These are phyloP conservation scores for Podotricha telesiphe DNA, from an alignment of 2,888 invertebrate genomes.

Conservation along the genomic window DNA sequence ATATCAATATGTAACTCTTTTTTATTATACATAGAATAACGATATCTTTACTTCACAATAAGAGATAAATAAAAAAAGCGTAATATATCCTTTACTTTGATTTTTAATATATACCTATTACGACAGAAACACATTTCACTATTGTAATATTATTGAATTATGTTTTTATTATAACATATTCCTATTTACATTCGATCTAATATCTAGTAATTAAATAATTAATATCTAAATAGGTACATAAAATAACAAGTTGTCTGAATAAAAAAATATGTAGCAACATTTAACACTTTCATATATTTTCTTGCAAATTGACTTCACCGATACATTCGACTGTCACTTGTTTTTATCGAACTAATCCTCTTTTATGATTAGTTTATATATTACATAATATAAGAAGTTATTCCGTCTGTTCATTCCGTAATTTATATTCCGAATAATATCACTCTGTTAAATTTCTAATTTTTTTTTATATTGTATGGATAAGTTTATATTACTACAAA, in stretches of 20 bases:
- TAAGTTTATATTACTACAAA: no score
- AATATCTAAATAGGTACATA: constrained; percentile 14
- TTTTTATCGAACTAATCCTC: constrained; percentile 2
- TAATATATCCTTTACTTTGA: no score
- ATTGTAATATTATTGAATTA: neutral
- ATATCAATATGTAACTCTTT: no score
- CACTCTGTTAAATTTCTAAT: no score
- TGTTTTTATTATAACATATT: neutral
- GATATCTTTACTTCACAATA: no score
- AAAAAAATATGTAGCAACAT: neutral
- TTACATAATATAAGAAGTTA: neutral
- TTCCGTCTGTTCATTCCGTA: no score
- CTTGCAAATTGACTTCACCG: neutral
- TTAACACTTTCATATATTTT: neutral
- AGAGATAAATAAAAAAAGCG: no score
- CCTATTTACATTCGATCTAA: neutral
- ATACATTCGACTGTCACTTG: neutral
- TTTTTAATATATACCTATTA: no score
- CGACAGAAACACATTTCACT: no score
- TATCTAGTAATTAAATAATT: neutral
- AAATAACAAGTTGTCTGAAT: constrained; percentile 5
- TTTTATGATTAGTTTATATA: neutral
- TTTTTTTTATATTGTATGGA: no score
- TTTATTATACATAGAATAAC: no score
- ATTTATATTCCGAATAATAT: no score